Evolutionary conservation across 2,888 invertebrate species (phyloP), one percentile per base, ranked within the genome.

Genomic region (Drosophila quinaria): DNA sequence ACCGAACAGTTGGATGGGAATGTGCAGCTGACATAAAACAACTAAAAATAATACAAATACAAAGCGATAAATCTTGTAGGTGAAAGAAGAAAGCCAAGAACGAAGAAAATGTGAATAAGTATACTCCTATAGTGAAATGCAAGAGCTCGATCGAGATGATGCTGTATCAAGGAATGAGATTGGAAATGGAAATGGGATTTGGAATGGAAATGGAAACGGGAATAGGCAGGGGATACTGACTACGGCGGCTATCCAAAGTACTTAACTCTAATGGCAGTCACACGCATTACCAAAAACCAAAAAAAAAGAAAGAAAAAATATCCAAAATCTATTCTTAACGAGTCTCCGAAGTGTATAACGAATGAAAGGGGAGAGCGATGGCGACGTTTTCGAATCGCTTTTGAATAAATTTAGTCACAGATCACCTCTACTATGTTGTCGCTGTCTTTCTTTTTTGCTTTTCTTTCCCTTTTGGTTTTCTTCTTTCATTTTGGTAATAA

Each of bases 1-100:
- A 44, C 13, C 41, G 17, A 67, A 47, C 67, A 61, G 71, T 71
- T 55, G 70, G 61, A 37, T 51, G 76, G 58, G 49, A 71, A 47
- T 46, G 65, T 80, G 75, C 69, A 66, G 77, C 60, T 86, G 76
- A 88, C 88, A 86, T 84, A 74, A 81, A 78, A 81, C 79, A 85
- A 90, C 90, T 89, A 90, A 89, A 89, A 89, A 89, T 89, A 89
- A 90, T 89, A 90, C 89, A 90, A 88, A 85, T 88, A 87, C 85
- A 83, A 79, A 81, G 83, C 88, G 74, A 89, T 89, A 89, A 89
- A 89, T 89, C 90, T 89, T 89, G 90, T 90, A 90, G 89, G 89
- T 90, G 90, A 89, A 89, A 89, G 87, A 89, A 78, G 87, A 89
- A 78, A 87, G 84, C 74, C 73, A 61, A 52, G 69, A 69, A 39